phyloP scores from a whole-genome alignment of 1,140 invertebrate species.

The Halictus rubicundus region DNA sequence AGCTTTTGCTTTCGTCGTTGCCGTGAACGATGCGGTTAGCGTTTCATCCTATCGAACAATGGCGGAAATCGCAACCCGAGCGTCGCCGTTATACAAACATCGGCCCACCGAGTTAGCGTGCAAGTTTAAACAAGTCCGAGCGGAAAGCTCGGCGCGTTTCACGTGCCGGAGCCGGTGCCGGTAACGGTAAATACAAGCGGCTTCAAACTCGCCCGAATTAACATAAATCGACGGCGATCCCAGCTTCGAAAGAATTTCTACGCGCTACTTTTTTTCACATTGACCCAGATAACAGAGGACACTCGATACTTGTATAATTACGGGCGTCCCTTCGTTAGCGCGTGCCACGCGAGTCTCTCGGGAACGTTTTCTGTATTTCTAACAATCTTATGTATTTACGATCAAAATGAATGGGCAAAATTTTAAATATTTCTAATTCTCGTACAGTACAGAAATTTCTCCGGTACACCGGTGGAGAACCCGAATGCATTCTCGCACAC shows the following conservation, averaged over 20 bases:
- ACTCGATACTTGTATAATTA: background rate
- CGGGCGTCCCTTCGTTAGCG: too few relatives aligned
- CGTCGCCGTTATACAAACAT: slow-evolving; percentile 54
- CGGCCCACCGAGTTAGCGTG: slow-evolving; percentile 5
- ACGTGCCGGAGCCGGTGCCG: slow-evolving; percentile 72
- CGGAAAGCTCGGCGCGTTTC: slow-evolving; percentile 37
- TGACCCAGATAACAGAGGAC: slow-evolving; percentile 49
- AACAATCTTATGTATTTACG: too few relatives aligned
- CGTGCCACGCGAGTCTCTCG: too few relatives aligned
- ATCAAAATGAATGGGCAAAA: too few relatives aligned
- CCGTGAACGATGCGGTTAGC: too few relatives aligned
- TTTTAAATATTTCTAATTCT: too few relatives aligned
- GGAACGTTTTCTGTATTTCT: too few relatives aligned
- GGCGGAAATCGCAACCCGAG: slow-evolving; percentile 5
- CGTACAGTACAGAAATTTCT: too few relatives aligned
- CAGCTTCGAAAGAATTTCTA: slow-evolving; percentile 64
- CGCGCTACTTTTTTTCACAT: slow-evolving; percentile 62
- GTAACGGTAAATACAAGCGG: slow-evolving; percentile 14
- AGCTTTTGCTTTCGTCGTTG: slow-evolving; percentile 9
- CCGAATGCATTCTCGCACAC: too few relatives aligned
- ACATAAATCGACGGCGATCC: slow-evolving; percentile 71
- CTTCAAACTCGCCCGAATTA: slow-evolving; percentile 73
- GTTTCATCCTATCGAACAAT: slow-evolving; percentile 10
- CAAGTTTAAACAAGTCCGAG: background rate
- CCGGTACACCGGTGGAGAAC: too few relatives aligned